Conservation (phyloP, 2,113 vertebrate species). For the Lutjanus erythropterus region DNA sequence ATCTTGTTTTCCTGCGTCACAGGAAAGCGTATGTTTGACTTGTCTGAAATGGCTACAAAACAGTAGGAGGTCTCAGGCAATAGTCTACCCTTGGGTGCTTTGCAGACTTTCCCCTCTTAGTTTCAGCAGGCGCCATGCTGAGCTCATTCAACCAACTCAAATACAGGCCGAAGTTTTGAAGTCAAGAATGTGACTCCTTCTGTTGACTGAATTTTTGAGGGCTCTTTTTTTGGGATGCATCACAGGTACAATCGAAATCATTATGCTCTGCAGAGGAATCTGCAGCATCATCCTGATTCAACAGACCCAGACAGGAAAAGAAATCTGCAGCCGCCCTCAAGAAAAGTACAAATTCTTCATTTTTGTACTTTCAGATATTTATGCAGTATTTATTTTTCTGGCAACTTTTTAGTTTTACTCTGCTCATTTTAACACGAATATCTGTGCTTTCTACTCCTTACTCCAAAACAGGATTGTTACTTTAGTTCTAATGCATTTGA, state of each 20-base stretch:
- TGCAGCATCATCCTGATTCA: constrained; percentile 2
- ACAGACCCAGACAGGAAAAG: neutral
- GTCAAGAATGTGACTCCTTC: constrained; percentile 5
- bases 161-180: constrained; percentile 41
- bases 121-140: constrained; percentile 43
- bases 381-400: no score
- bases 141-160: constrained; percentile 54
- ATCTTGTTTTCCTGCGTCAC: constrained; percentile 7
- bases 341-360: no score
- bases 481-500: no score
- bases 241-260: constrained; percentile 14
- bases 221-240: neutral
- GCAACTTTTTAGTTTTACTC: no score
- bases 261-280: constrained; percentile 21
- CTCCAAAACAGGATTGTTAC: no score
- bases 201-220: constrained; percentile 11
- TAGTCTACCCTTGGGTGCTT: constrained; percentile 46
- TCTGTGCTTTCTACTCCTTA: no score
- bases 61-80: constrained; percentile 44
- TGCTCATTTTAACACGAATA: no score
- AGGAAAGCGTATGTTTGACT: constrained; percentile 29
- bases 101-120: constrained; percentile 32
- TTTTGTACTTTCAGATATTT: no score
- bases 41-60: constrained; percentile 48
- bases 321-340: neutral